Evolutionary conservation across 2,113 vertebrate genomes (phyloP), one percentile per base, ranked within the genome.

Genomic region (Xenus cinereus): DNA sequence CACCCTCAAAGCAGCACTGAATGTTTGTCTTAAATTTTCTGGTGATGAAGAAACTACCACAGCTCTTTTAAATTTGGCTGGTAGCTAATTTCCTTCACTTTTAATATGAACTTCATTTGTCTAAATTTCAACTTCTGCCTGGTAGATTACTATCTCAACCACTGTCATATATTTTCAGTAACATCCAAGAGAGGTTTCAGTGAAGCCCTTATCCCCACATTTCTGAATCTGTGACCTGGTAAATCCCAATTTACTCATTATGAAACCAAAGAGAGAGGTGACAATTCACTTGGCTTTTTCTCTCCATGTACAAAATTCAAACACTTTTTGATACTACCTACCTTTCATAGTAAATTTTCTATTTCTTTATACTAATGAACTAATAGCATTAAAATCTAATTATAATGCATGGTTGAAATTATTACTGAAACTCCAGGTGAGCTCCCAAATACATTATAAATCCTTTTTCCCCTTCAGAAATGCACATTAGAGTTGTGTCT

Each of bases 161-260:
- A 53, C 35, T 73, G 8, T 28, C 50, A 32, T 18, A 32, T 18
- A 35, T 27, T 85, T 89, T 32, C 4, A 1, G 9, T 50, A 76
- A 57, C 32, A 92, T 41, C 59, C 37, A 80, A 7, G 6, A 46
- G 14, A 76, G 11, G 8, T 90, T 66, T 63, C 77, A 82, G 35
- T 9, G 33, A 76, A 7, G 3, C 16, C 8, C 14, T 28, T 10
- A 35, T 2, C 6, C 5, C 13, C 2, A 2, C 43, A 39, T 17
- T 64, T 91, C 57, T 5, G 4, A 64, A 54, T 35, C 35, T 56
- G 30, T 39, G 21, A 63, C 26, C 10, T 30, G 5, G 18, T 59
- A 84, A 91, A 64, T 24, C n/a, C 39, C 57, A 33, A 18, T 56
- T 85, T 75, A 57, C 21, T 79, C 19, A 46, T 46, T 22, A 78